Evolutionary conservation across 2,888 invertebrate genomes (phyloP), one percentile per base, ranked within the genome.

Genomic region (Hedya salicella): DNA sequence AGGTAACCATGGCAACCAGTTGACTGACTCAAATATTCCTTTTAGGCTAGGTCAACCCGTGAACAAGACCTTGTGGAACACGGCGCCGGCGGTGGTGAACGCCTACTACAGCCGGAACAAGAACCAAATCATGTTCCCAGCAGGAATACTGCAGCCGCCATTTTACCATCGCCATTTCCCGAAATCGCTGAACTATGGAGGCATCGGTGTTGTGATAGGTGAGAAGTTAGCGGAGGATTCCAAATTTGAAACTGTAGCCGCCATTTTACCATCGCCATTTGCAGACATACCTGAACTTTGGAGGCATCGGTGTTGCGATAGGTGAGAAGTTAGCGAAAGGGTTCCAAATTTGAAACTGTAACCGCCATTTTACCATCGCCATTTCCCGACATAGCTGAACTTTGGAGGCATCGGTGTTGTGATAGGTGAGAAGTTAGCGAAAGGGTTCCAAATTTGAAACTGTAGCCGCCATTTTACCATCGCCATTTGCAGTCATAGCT

Each of bases 61-160:
- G 1, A 96, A 97, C 83, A 96, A 96, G 80, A 95, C 96, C 0
- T 83, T 95, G 9, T 97, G 97, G 97, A 96, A 96, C 77, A 96
- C 96, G 0, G 95, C 96, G 0, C 98, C 98, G 0, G 97, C 98
- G 0, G 95, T 98, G 5, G 98, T 98, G 0, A 98, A 98, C 81
- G 98, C 98, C 0, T 98, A 98, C 83, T 99, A 98, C 85, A 98
- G 97, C 78, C 95, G 98, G 39, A 97, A 98, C 79, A 98, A 97
- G 84, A 98, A 98, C 86, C 98, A 98, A 88, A 98, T 98, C 63
- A 96, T 97, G 94, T 98, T 98, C 85, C 98, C 98, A 0, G 98
- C 98, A 0, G 98, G 98, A 0, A 98, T 98, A 74, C 89, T 98
- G 2, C 98, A 98, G 83, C 97, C 98, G 0, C 98, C 98, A 0